These are phyloP conservation scores for Mastomys natalensis DNA, from an alignment of 2,113 vertebrate species.

Conservation along the genomic window DNA sequence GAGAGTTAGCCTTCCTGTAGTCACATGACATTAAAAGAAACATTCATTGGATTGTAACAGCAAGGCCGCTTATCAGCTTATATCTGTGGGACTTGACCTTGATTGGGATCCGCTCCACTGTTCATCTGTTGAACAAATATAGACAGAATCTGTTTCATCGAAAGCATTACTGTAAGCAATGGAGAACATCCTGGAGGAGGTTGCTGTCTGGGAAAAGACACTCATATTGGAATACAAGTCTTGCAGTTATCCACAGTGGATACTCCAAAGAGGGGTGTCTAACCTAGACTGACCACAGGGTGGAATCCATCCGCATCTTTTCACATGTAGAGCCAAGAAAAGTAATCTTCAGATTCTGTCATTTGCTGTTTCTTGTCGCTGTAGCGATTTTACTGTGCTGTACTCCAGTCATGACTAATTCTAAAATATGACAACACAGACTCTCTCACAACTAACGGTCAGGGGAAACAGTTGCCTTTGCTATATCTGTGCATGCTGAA, in stretches of 20 bases:
- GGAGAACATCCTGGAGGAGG: neutral
- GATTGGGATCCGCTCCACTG: neutral
- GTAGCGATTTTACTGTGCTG: neutral
- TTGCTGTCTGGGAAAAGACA: slow-evolving; percentile 40
- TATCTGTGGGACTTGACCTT: neutral
- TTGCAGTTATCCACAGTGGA: neutral
- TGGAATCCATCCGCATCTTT: neutral
- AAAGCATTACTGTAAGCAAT: neutral
- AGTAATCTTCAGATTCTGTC: neutral
- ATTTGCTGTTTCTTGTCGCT: neutral
- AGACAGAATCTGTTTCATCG: slow-evolving; percentile 15
- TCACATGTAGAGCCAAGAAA: neutral
- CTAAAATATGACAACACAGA: neutral
- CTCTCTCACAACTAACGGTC: neutral
- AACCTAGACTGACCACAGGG: neutral
- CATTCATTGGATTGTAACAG: neutral
- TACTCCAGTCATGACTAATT: neutral
- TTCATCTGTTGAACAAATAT: slow-evolving; percentile 51
- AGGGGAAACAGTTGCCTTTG: neutral
- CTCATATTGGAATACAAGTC: neutral
- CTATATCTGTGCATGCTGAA: neutral
- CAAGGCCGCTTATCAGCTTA: neutral
- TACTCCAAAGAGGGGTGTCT: neutral
- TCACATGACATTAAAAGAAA: slow-evolving; percentile 15
- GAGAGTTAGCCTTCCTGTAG: neutral